These are phyloP conservation scores for Halocynthia aurantium DNA, from an alignment of 23 tunicate genomes.

Conservation along the genomic window DNA sequence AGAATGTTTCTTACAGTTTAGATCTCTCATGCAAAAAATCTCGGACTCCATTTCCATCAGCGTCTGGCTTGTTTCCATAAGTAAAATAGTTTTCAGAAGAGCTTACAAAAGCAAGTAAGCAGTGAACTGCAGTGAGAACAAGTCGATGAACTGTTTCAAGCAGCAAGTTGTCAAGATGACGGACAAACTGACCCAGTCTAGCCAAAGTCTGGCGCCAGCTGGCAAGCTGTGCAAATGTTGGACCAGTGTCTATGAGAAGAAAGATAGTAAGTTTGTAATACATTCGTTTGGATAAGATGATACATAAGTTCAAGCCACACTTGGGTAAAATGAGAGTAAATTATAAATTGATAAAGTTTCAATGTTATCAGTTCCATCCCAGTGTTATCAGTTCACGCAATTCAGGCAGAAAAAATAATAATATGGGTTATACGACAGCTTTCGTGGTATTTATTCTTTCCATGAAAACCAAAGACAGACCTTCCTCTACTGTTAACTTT, in stretches of 20 bases:
- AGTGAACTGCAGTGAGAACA: constrained; percentile 43
- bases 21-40: background rate
- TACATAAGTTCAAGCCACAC: too few relatives aligned
- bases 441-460: too few relatives aligned
- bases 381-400: too few relatives aligned
- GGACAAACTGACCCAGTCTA: constrained; percentile 43
- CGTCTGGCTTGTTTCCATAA: background rate
- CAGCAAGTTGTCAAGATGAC: constrained; percentile 37
- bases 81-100: constrained; percentile 25
- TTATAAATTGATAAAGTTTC: too few relatives aligned
- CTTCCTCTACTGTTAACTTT: constrained; percentile 18
- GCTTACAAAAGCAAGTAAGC: constrained; percentile 40
- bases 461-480: background rate
- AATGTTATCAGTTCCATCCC: too few relatives aligned
- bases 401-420: too few relatives aligned
- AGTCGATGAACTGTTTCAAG: constrained; percentile 61
- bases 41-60: background rate
- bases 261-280: too few relatives aligned
- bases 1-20: background rate
- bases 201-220: constrained; percentile 59
- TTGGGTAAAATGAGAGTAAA: too few relatives aligned
- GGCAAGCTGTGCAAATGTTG: constrained; percentile 65
- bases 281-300: too few relatives aligned
- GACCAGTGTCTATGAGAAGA: constrained; percentile 10
- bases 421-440: too few relatives aligned